phyloP scores from a whole-genome alignment of 2,888 invertebrate species.

The Tipula confusa region DNA sequence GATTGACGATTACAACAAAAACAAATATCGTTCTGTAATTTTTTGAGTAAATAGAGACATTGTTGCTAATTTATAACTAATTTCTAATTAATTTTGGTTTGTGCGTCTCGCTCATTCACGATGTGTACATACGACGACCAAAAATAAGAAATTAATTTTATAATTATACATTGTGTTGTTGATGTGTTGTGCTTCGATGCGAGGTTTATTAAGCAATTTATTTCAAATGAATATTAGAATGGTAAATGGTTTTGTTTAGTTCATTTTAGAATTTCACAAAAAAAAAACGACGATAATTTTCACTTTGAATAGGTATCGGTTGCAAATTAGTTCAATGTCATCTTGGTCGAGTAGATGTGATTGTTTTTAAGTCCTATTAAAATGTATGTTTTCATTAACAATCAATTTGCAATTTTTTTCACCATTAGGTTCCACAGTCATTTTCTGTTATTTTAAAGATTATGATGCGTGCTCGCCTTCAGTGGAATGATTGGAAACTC shows the following conservation, averaged over 20 bases:
- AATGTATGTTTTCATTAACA: too few species aligned
- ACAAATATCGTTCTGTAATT: background rate
- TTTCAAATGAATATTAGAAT: background rate
- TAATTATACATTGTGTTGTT: background rate
- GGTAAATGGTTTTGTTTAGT: background rate
- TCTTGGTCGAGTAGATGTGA: background rate
- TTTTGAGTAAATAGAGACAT: background rate
- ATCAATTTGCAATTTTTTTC: too few species aligned
- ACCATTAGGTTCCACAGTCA: too few species aligned
- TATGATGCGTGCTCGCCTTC: too few species aligned
- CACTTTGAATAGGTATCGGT: background rate
- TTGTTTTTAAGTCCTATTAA: too few species aligned
- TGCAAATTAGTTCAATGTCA: background rate
- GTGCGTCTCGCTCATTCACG: background rate
- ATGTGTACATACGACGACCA: background rate
- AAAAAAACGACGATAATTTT: too few species aligned
- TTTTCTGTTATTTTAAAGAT: too few species aligned
- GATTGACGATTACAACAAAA: conserved; percentile 14
- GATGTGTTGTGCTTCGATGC: too few species aligned
- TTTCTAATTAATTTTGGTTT: background rate
- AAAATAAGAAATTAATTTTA: background rate
- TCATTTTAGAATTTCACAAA: background rate
- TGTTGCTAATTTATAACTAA: conserved; percentile 3
- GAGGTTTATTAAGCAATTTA: background rate
- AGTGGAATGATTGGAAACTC: too few species aligned